Evolutionary conservation across 2,113 vertebrate genomes (phyloP).

Genomic region (Murina feae): DNA sequence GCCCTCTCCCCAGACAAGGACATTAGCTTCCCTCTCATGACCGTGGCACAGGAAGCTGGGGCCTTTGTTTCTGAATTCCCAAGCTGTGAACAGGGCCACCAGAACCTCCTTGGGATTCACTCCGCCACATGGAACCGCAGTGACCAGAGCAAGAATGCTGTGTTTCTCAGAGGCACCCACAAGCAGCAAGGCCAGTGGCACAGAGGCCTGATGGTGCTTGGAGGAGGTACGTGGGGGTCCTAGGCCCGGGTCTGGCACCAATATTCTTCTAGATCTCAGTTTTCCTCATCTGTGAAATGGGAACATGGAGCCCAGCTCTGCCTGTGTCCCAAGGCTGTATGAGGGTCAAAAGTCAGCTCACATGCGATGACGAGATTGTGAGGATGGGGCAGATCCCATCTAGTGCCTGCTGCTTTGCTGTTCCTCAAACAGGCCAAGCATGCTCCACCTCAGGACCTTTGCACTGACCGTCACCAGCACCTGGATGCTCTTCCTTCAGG

Average conservation of each 20-base stretch:
- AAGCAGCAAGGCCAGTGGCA: not conserved
- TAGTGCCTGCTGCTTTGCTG: not conserved
- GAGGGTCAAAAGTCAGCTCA: not conserved
- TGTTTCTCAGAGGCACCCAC: not conserved
- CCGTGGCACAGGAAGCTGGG: constrained; percentile 31
- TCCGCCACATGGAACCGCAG: not conserved
- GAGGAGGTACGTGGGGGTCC: too few species aligned
- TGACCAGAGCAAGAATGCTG: accelerated
- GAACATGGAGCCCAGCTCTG: accelerated
- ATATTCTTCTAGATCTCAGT: not conserved
- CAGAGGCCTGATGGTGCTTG: not conserved
- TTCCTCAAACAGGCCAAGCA: too few species aligned
- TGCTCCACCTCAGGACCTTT: not conserved
- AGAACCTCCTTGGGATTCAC: not conserved
- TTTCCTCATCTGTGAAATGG: not conserved
- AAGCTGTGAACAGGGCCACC: not conserved
- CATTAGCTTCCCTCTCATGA: constrained; percentile 63
- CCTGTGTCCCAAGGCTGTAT: not conserved
- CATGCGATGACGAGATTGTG: not conserved
- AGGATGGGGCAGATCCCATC: not conserved
- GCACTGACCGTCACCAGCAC: not conserved
- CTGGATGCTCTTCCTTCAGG: not conserved
- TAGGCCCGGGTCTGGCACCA: not conserved
- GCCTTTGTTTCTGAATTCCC: constrained; percentile 59
- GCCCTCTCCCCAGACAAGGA: not conserved